Evolutionary conservation across 1,140 invertebrate species (phyloP), one percentile per base, ranked within the genome.

Genomic region (Ips nitidus): DNA sequence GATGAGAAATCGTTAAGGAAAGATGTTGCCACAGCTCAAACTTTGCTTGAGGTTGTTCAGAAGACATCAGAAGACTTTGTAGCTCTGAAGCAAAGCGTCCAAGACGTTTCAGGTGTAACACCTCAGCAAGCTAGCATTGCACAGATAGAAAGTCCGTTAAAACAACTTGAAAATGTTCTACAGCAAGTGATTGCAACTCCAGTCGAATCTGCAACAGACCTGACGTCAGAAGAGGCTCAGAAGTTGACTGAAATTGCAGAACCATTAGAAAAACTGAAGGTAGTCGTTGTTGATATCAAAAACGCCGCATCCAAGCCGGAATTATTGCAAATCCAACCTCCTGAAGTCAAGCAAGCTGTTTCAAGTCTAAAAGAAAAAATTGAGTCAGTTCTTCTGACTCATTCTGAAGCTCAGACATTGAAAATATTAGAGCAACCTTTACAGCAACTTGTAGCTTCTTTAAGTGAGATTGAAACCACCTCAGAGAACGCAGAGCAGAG

Each of bases 221-320:
- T 69, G 38, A 57, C 62, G 8, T 36, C 8, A 22, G 67, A 69
- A 55, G 41, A 69, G 41, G 41, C n/a, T 1, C 45, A 61, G 57
- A 60, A 41, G 36, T 41, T 72, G 4, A 38, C 52, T 3, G 6
- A 52, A 1, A 37, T 70, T 8, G 45, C 5, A 22, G 52, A 69
- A 61, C 62, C 62, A 2, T 42, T 72, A 6, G 39, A 69, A 7
- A 66, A 66, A 56, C 5, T 72, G 5, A 52, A 5, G 37, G 37
- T n/a, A 38, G 5, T 61, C 7, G 45, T 66, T 8, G 40, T 61
- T 42, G 6, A 59, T 8, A n/a, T 36, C 4, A 59, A 59, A n/a
- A 41, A 59, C 2, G 53, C 53, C 41, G 57, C 40, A 6, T 2
- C 8, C 41, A 41, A 41, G n/a, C 3, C 8, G 8, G 41, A 65